Evolutionary conservation across 2,797 vertebrate species (phyloP).

Genomic region (Euphonia xanthogaster): DNA sequence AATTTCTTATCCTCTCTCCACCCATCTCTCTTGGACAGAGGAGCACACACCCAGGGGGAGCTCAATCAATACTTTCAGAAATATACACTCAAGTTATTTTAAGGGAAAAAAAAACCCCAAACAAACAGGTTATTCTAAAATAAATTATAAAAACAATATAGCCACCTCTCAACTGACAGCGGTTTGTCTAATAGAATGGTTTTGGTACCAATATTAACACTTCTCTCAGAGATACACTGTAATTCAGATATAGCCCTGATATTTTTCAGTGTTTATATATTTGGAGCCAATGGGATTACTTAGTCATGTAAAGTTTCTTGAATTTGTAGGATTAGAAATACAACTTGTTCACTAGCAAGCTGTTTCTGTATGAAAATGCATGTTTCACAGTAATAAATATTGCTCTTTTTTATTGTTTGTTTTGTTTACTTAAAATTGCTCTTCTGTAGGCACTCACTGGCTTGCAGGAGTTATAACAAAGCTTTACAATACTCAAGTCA

Average conservation of each 20-base stretch:
- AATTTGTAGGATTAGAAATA: neutral
- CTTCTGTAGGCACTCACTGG: slow-evolving; percentile 75
- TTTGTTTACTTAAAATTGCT: neutral
- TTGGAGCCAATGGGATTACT: neutral
- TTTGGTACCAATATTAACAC: neutral
- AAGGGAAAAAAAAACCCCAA: neutral
- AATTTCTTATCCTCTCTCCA: neutral
- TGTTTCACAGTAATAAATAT: neutral
- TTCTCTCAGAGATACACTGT: neutral
- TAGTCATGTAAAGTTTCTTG: neutral
- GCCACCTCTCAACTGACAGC: neutral
- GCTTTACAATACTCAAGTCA: slow-evolving; percentile 56
- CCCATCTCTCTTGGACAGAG: neutral
- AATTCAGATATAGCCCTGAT: neutral
- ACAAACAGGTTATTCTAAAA: neutral
- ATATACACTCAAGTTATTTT: neutral
- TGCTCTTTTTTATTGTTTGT: neutral
- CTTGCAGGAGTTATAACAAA: slow-evolving; percentile 73
- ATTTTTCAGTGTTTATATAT: neutral
- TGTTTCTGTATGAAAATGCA: neutral
- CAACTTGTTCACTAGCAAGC: neutral
- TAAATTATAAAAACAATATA: neutral
- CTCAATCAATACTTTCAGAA: neutral
- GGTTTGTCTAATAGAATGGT: neutral
- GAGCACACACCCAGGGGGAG: neutral